Percentiles rank a stretch among this genome's conserved stretches.
These are phyloP conservation scores for Ormyrus labotus DNA, from an alignment of 2,888 invertebrate species.

Conservation along the genomic window DNA sequence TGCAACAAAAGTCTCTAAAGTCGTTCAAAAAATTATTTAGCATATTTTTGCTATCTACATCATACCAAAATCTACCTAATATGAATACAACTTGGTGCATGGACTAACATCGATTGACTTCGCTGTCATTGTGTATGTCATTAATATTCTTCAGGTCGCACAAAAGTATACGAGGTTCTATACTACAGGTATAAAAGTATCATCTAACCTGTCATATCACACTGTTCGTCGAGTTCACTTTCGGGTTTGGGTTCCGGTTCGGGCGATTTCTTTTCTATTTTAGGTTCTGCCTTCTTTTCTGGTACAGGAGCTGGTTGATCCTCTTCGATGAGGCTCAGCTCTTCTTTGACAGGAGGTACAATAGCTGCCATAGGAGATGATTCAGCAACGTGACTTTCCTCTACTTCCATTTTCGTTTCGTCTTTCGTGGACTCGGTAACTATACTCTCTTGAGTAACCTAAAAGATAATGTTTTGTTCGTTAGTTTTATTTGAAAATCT, in stretches of 20 bases:
- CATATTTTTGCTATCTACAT: no score
- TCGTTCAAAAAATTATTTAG: no score
- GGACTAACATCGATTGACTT: no score
- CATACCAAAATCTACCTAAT: no score
- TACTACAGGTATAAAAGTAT: background rate
- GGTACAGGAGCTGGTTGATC: conserved; percentile 39
- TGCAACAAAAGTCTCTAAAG: no score
- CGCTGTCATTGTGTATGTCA: no score
- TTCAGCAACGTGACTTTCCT: conserved; percentile 2
- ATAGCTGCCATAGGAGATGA: background rate
- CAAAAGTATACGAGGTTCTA: no score
- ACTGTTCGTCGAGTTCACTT: conserved; percentile 76
- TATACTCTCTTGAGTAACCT: conserved; percentile 24
- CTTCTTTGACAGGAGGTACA: conserved; percentile 60
- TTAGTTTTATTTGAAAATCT: no score
- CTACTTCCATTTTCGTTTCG: conserved; percentile 9
- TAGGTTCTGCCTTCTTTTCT: conserved; percentile 70
- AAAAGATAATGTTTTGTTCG: no score
- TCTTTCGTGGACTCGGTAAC: background rate
- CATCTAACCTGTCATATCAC: conserved; percentile 78
- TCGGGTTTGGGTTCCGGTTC: conserved; percentile 66
- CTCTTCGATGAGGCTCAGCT: conserved; percentile 63
- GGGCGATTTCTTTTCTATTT: conserved; percentile 66
- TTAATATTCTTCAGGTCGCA: no score
- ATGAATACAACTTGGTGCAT: no score